phyloP scores from a whole-genome alignment of 2,888 invertebrate genomes.

The Argyra leucocephala region DNA sequence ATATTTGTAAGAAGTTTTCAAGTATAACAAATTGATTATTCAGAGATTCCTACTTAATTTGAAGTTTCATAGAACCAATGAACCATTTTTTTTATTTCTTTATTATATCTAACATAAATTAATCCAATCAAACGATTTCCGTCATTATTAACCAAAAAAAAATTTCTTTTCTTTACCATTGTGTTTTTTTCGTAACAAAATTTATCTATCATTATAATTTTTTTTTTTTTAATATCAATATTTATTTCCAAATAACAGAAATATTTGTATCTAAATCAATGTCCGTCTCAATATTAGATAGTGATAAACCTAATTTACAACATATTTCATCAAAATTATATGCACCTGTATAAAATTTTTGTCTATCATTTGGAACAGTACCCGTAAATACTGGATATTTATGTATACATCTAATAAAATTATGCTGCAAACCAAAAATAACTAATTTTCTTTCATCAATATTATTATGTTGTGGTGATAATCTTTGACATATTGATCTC shows the following conservation, averaged over 20 bases:
- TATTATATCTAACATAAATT: too few species aligned
- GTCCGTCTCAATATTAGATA: constrained; percentile 67
- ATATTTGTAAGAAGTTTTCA: too few species aligned
- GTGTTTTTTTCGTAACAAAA: too few species aligned
- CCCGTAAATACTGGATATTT: constrained; percentile 48
- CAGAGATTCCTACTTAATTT: too few species aligned
- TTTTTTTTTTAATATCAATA: too few species aligned
- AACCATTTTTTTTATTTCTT: too few species aligned
- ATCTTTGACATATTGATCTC: constrained; percentile 57
- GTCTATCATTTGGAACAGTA: constrained; percentile 44
- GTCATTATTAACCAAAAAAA: too few species aligned
- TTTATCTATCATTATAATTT: too few species aligned
- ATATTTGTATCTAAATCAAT: constrained; percentile 77
- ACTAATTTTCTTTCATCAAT: constrained; percentile 47
- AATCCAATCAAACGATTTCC: too few species aligned
- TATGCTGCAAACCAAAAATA: constrained; percentile 51
- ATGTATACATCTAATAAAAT: constrained; percentile 51
- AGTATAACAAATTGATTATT: too few species aligned
- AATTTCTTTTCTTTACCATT: too few species aligned
- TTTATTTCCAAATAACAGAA: constrained; percentile 68
- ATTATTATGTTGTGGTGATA: constrained; percentile 51
- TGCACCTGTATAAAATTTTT: constrained; percentile 66
- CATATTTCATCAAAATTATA: constrained; percentile 85
- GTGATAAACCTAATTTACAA: constrained; percentile 66
- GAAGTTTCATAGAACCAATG: too few species aligned